These are phyloP conservation scores for Malurus elegans DNA, from an alignment of 2,113 vertebrate genomes.

Conservation along the genomic window DNA sequence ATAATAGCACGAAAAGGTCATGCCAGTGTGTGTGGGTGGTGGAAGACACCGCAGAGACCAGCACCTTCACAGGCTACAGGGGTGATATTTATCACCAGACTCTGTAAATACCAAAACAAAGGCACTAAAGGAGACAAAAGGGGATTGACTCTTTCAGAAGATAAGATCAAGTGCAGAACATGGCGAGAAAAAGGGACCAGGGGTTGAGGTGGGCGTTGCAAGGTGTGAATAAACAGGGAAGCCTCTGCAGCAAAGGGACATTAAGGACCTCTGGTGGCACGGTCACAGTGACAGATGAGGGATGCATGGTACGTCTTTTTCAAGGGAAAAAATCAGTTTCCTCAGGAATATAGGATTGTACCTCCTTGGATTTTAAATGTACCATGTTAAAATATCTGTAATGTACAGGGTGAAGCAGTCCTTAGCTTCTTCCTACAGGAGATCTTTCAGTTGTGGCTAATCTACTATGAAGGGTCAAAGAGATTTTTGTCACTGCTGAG, in stretches of 20 bases:
- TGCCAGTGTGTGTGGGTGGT: slow-evolving; percentile 28
- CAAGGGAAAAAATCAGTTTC: background rate
- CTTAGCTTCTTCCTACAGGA: background rate
- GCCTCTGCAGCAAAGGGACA: background rate
- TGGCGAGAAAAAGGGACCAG: background rate
- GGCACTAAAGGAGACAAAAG: slow-evolving; percentile 9
- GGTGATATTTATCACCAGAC: slow-evolving; percentile 19
- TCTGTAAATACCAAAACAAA: slow-evolving; percentile 33
- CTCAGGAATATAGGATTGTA: background rate
- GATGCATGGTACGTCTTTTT: background rate
- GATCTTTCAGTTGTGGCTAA: background rate
- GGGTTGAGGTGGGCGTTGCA: background rate
- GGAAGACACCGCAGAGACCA: slow-evolving; percentile 40
- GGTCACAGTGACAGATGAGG: background rate
- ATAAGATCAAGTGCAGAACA: background rate
- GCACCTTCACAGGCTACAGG: background rate
- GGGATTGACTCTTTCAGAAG: slow-evolving; percentile 2
- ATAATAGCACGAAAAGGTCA: background rate
- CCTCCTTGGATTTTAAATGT: background rate
- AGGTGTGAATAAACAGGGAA: background rate
- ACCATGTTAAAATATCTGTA: background rate
- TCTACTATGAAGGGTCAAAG: background rate
- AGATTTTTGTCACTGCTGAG: background rate
- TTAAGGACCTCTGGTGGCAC: background rate
- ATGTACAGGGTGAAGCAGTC: background rate